Evolutionary conservation across 2,888 invertebrate species (phyloP).

Genomic region (Pyrrhia umbra): DNA sequence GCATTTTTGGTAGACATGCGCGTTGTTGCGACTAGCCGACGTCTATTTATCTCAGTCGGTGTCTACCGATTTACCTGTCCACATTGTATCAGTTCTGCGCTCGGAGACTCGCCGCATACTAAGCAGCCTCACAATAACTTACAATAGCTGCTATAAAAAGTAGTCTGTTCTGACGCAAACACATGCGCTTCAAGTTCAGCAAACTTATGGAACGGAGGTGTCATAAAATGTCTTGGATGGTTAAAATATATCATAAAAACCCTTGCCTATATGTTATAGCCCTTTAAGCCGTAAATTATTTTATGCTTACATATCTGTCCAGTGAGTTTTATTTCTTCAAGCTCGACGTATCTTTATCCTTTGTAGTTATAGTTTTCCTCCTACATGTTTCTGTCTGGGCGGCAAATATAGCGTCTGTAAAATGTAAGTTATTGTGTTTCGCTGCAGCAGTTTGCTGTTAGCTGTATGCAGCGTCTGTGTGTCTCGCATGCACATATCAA

Average conservation of each 20-base stretch:
- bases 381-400: constrained; percentile 50
- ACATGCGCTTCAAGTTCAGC: constrained; percentile 64
- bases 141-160: constrained; percentile 81
- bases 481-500: constrained; percentile 74
- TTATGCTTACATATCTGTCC: constrained; percentile 62
- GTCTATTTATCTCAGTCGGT: constrained; percentile 72
- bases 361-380: constrained; percentile 52
- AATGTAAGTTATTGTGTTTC: constrained; percentile 45
- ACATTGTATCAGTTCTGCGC: constrained; percentile 75
- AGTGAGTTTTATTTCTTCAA: constrained; percentile 61
- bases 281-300: constrained; percentile 64
- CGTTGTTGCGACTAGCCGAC: constrained; percentile 64
- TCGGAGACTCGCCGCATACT: constrained; percentile 76
- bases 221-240: constrained; percentile 59
- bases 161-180: constrained; percentile 67
- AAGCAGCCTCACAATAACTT: constrained; percentile 76
- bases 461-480: constrained; percentile 66
- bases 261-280: constrained; percentile 61
- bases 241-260: constrained; percentile 65
- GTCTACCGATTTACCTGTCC: constrained; percentile 73
- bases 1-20: constrained; percentile 62
- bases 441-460: constrained; percentile 38
- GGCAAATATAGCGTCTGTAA: constrained; percentile 49
- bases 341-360: constrained; percentile 59
- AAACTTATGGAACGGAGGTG: constrained; percentile 56